Base-by-base conservation (phyloP, 2,797 vertebrate species). In the Loris lydekkerianus region DNA sequence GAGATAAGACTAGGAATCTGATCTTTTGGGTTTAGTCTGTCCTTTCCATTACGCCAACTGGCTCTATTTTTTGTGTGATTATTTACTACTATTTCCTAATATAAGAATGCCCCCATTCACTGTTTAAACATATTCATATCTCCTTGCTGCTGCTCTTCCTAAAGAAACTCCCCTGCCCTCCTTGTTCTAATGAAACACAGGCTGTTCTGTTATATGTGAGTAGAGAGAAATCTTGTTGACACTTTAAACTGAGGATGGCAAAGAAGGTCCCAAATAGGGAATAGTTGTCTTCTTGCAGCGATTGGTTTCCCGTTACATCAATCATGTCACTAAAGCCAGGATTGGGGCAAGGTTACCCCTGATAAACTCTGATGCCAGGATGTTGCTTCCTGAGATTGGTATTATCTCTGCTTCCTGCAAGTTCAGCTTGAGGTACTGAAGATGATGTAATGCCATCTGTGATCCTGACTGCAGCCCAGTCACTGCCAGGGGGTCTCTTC, bases 361-460 rank as follows among this genome's bases (percentile, higher is more conserved):
- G 18, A 31, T 3, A 25, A 53, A 37, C 31, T 61, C 43, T 10
- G 34, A 43, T 23, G 43, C 15, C 56, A 4, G 31, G 31, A 10
- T 29, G 11, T 37, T 53, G 82, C 40, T 46, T 60, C 25, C 18
- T 4, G 29, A 86, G n/a, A 34, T 10, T 69, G 53, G 58, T 5
- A 15, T 70, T 17, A 67, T 77, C 14, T 31, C 34, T 1, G 81
- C 40, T 77, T 78, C 37, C 91, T 73, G 93, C 56, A 67, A 82
- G 89, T 76, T 92, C 85, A 80, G 96, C 87, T 65, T 29, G 89
- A 88, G 53, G 89, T 15, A 14, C 49, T 94, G 77, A 67, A 83
- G 75, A 25, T 77, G 40, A 15, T 85, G 9, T 27, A 1, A 5
- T 23, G 31, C 80, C 69, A n/a, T 80, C 90, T 93, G 58, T 49